Percentiles rank a stretch among this genome's conserved stretches.
Evolutionary conservation across 2,113 vertebrate species (phyloP).

Genomic region (Lichenostomus cassidix): DNA sequence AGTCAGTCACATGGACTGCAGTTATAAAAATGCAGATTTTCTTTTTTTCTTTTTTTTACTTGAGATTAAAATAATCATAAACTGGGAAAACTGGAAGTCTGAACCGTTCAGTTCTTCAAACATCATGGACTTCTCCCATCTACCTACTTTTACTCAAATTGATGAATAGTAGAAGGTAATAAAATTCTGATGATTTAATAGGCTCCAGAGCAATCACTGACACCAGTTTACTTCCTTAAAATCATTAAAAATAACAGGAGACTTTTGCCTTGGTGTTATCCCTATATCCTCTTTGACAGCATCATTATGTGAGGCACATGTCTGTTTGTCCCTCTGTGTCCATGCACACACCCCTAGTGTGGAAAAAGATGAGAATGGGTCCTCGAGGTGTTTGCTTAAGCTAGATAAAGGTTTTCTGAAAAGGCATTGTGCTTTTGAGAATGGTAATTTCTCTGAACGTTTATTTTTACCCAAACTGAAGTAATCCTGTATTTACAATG

Average conservation of each 20-base stretch:
- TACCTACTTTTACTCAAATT: neutral
- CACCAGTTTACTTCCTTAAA: neutral
- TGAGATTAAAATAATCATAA: neutral
- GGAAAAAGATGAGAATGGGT: neutral
- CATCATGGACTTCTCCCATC: neutral
- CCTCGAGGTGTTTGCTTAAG: neutral
- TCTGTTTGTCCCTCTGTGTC: accelerated
- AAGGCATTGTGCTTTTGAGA: accelerated
- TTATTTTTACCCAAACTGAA: neutral
- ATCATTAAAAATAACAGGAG: neutral
- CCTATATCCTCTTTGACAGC: neutral
- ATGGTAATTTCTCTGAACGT: accelerated
- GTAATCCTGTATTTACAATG: accelerated
- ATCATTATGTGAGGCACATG: neutral
- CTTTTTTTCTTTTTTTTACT: neutral
- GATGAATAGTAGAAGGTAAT: neutral
- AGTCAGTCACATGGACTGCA: neutral
- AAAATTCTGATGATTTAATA: neutral
- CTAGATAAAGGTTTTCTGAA: neutral
- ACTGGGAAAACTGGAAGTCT: neutral
- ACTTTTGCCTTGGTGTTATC: neutral
- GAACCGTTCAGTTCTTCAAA: neutral
- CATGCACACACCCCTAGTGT: accelerated
- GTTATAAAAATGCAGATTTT: neutral
- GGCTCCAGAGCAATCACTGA: neutral